Conservation (phyloP, 2,797 vertebrate species). For the Leptodactylus fallax region DNA sequence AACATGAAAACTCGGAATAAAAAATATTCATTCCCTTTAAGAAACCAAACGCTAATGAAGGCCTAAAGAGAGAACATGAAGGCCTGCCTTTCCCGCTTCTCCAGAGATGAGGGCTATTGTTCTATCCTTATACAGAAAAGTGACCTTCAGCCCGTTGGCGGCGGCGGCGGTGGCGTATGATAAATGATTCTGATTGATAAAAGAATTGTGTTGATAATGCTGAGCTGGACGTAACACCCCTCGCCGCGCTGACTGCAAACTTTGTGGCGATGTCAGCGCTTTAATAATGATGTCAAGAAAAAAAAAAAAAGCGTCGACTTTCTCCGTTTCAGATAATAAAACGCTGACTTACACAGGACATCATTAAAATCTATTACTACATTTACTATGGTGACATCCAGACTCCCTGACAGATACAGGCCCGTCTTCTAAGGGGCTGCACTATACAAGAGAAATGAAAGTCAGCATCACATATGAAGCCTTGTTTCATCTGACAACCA, state of each 20-base stretch:
- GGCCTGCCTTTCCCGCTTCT: neutral
- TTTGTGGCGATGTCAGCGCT: constrained; percentile 18
- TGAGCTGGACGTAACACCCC: neutral
- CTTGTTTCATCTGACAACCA: neutral
- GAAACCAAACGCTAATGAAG: neutral
- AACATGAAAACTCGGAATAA: too few relatives aligned
- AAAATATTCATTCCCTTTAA: neutral
- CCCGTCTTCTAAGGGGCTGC: neutral
- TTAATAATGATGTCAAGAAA: constrained; percentile 20
- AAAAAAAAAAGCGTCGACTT: neutral
- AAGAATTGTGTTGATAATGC: constrained; percentile 32
- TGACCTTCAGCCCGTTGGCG: constrained; percentile 23
- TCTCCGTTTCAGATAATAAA: constrained; percentile 47
- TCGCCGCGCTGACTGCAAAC: neutral
- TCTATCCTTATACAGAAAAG: neutral
- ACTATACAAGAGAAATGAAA: neutral
- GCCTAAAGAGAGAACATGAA: neutral
- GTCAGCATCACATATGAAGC: neutral
- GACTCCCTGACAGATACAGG: neutral
- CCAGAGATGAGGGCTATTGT: neutral
- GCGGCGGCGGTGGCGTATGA: neutral
- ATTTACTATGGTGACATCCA: constrained; percentile 24
- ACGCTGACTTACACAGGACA: constrained; percentile 30
- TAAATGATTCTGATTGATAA: constrained; percentile 47
- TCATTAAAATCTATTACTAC: constrained; percentile 45